Conservation (phyloP, 2,888 invertebrate genomes). For the Campoletis raptor region DNA sequence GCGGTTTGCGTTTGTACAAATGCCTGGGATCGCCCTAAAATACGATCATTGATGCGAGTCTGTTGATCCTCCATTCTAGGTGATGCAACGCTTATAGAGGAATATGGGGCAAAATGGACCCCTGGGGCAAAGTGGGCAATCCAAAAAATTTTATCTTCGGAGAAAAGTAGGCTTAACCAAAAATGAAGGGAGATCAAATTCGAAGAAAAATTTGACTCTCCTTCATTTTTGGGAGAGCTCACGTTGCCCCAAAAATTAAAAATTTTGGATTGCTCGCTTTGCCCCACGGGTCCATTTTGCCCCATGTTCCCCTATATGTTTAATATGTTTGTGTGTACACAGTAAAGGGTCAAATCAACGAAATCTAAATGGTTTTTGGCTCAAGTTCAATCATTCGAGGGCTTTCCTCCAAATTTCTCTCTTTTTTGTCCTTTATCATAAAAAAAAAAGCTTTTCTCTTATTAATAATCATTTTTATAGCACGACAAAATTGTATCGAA, state of each 20-base stretch:
- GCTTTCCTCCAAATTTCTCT: background rate
- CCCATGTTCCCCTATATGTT: too few species aligned
- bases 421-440: background rate
- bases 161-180: too few species aligned
- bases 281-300: too few species aligned
- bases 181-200: too few species aligned
- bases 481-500: background rate
- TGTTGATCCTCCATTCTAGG: conserved; percentile 23
- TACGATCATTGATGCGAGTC: conserved; percentile 61
- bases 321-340: background rate
- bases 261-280: too few species aligned
- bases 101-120: too few species aligned
- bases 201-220: too few species aligned
- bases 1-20: conserved; percentile 44
- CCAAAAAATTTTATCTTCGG: too few species aligned
- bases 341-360: background rate
- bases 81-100: too few species aligned
- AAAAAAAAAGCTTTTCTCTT: background rate
- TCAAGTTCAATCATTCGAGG: background rate
- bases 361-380: background rate
- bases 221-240: too few species aligned
- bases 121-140: too few species aligned
- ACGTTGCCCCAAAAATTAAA: too few species aligned
- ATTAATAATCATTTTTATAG: background rate
- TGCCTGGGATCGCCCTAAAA: conserved; percentile 54